A percentile compares a stretch with the other conserved stretches of the same genome.
These are phyloP conservation scores for Mya arenaria DNA, from an alignment of 1,140 invertebrate genomes.

Conservation along the genomic window DNA sequence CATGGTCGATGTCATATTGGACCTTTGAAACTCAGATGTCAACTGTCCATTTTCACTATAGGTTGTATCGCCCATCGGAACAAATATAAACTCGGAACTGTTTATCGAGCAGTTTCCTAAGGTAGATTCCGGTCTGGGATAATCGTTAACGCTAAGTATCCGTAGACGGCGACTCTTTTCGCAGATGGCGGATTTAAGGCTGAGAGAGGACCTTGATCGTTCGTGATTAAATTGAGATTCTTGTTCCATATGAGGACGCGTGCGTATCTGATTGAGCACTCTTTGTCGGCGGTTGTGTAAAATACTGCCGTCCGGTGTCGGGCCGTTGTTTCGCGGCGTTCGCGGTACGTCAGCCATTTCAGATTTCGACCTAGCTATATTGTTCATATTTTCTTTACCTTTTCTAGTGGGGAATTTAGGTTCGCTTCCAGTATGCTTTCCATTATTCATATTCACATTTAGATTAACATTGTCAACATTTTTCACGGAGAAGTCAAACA, in stretches of 20 bases:
- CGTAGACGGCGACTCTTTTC: slow-evolving; percentile 22
- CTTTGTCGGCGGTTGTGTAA: slow-evolving; percentile 21
- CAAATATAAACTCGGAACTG: slow-evolving; percentile 26
- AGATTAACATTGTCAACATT: not conserved
- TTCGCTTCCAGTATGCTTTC: not conserved
- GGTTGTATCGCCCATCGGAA: slow-evolving; percentile 1
- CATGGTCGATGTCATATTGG: not conserved
- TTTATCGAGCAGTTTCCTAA: not conserved
- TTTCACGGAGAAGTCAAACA: slow-evolving; percentile 42
- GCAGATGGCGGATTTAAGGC: slow-evolving; percentile 7
- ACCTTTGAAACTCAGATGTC: too few species aligned
- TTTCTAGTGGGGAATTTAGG: not conserved
- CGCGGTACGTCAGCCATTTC: not conserved
- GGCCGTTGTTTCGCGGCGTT: not conserved
- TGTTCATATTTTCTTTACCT: not conserved
- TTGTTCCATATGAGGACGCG: slow-evolving; percentile 13
- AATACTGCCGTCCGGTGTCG: slow-evolving; percentile 21
- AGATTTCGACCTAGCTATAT: not conserved
- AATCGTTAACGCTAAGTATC: not conserved
- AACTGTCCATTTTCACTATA: slow-evolving; percentile 17
- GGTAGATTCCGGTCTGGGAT: not conserved
- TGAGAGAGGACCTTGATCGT: slow-evolving; percentile 13
- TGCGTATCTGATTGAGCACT: slow-evolving; percentile 19
- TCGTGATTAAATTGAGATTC: slow-evolving; percentile 17
- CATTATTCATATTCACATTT: not conserved